Base-by-base conservation (phyloP, 1,140 invertebrate genomes). In the Calosoma granatense region DNA sequence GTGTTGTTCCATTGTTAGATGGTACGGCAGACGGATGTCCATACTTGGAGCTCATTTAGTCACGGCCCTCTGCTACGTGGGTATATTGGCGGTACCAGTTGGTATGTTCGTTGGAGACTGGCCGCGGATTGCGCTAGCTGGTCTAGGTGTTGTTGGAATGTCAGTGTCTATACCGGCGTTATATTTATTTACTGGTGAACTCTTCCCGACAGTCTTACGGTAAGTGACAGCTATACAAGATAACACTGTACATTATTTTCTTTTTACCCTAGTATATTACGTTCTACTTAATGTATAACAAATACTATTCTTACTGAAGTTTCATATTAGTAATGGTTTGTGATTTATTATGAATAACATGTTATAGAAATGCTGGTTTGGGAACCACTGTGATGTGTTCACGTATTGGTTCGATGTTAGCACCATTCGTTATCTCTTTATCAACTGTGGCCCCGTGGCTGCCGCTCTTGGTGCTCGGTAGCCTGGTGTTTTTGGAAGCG, bases 361-460 rank as follows among this genome's bases (percentile, higher is more conserved):
- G 6, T 36, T 47, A 4, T 47, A 47, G 84, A 55, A 87, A 85
- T 64, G 74, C 77, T 22, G 83, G 82, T 15, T 67, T 86, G 11
- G 83, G 82, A 20, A 67, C 77, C 2, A 78, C 78, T 9, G 78
- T 81, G n/a, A 79, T 80, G 52, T 79, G 78, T 57, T 79, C 80
- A 2, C 75, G 82, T 43, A 65, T 85, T 23, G 84, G 81, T n/a
- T 82, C 82, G 1, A 84, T 85, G 72, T 67, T 83, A 15, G 81
- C 83, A 14, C 84, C 84, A 51, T 75, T 74, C 23, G 67, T 85
- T n/a, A 74, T 80, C 2, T 71, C 74, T 23, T 70, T 83, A 64
- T 76, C 88, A 75, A 61, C 77, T 72, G 57, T 65, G 0, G 72
- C 71, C 9, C 22, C 39, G 2, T 81, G 74, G 74, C 55, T 88